Evolutionary conservation across 1,140 invertebrate genomes (phyloP), one percentile per base, ranked within the genome.

Genomic region (Meloidogyne hapla): DNA sequence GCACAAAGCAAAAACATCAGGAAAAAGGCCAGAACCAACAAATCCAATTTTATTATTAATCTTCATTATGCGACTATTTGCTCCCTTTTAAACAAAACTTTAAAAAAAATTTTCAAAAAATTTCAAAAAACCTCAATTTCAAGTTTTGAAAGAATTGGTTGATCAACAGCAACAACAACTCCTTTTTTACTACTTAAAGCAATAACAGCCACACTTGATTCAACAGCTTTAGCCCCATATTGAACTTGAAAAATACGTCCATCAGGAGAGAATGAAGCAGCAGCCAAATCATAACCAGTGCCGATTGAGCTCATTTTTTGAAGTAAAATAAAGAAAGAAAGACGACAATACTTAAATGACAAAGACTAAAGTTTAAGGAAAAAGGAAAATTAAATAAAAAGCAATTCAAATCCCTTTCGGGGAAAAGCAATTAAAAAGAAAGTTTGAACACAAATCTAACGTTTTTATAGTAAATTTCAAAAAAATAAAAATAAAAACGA

Each of bases 211-310:
- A 96, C 96, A 88, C 95, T 96, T 85, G 96, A 98, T 90, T 99
- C 96, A 2, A 99, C 96, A n/a, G 97, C 97, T 90, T 99, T 99
- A 69, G 94, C 92, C 26, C 97, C 97, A 90, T 99, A 99, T 91
- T 99, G 96, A 1, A 99, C 95, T 78, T 84, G 83, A 78, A 84
- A 87, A 72, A 84, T 84, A 26, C 85, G 79, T 18, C 97, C 97
- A 89, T 99, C 97, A 13, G 97, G 96, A 15, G 96, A 99, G 90
- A 99, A 99, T 90, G 99, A 96, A 21, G 97, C 98, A 12, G 96
- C 96, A 77, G 95, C 98, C 80, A 99, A 90, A 91, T 99, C 97
- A 72, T 86, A 86, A 79, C 94, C 94, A 75, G 94, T 95, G 84
- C 94, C 94, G 86, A 96, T 96, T 33, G 94, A 95, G 91, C 94